Percentiles rank a stretch among this genome's conserved stretches.
Evolutionary conservation across 2,888 invertebrate genomes (phyloP).

Genomic region (Incurvaria masculella): DNA sequence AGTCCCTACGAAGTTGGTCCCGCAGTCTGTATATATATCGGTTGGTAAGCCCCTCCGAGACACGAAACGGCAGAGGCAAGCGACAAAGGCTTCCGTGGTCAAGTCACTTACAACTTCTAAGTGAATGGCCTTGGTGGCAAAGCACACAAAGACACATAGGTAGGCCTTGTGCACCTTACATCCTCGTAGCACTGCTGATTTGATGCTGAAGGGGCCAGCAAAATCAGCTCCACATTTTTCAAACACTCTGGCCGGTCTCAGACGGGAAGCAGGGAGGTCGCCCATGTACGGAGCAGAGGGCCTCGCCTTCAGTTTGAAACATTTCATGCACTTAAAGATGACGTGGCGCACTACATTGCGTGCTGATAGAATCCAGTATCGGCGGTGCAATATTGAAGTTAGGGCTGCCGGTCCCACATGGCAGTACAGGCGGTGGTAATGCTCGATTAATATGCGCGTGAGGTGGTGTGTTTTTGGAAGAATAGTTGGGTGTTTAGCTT

Average conservation of each 20-base stretch:
- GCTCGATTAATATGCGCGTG: neutral
- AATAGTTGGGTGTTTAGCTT: neutral
- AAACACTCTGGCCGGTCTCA: neutral
- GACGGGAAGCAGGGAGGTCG: neutral
- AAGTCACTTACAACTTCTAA: conserved; percentile 9
- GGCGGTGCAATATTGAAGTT: neutral
- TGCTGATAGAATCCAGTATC: neutral
- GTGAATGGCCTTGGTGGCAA: conserved; percentile 11
- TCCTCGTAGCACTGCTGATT: neutral
- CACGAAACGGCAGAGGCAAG: conserved; percentile 9
- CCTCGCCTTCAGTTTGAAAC: neutral
- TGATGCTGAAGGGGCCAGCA: neutral
- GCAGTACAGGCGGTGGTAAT: too few relatives aligned
- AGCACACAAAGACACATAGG: conserved; percentile 8
- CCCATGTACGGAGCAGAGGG: neutral
- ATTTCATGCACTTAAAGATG: neutral
- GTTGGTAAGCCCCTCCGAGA: conserved; percentile 6
- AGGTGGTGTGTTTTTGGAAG: neutral
- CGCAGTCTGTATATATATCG: conserved; percentile 6
- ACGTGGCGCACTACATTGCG: neutral
- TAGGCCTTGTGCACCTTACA: conserved; percentile 1
- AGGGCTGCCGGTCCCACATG: neutral
- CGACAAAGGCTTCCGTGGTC: conserved; percentile 12
- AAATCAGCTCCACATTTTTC: neutral
- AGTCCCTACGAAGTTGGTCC: conserved; percentile 12